Evolutionary conservation across 2,888 invertebrate genomes (phyloP), one percentile per base, ranked within the genome.

Genomic region (Xanthorhoe spadicearia): DNA sequence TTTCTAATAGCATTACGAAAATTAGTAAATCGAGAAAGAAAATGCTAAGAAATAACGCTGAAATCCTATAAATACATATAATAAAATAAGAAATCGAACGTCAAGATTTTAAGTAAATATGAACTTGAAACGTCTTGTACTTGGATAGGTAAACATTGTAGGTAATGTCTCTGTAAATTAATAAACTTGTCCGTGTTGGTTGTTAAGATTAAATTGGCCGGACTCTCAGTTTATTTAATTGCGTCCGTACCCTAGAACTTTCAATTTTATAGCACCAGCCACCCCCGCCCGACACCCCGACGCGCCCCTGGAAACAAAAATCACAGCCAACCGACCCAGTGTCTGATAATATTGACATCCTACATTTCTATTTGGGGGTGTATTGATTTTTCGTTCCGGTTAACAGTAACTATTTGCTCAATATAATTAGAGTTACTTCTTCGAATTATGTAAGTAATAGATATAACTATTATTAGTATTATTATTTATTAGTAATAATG

Each of bases 171-270:
- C 9, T 10, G 13, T 10, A 38, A 38, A 38, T 38, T 9, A 38
- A 38, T 2, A 38, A 13, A 7, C 13, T 38, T 38, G 8, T 38
- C 2, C 9, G 15, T 7, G 6, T 13, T 38, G 17, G 17, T 23
- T 51, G 51, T 51, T 13, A 51, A 2, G 23, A 51, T 13, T 48
- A 2, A 48, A 48, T 17, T 7, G 17, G 15, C 48, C 23, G 50
- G 23, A 23, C 23, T n/a, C 28, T 48, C n/a, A 38, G 74, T 78
- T 74, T 75, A 76, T 83, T 74, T 82, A 81, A 83, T 85, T 82
- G 80, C 75, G 73, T 72, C 71, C 71, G 76, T 78, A 78, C 72
- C 79, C 83, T 80, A 80, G 80, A 81, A 83, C 82, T 81, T 82
- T 80, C 78, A 77, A 76, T 78, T 78, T 81, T 76, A 76, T 69